Percentiles rank a stretch among this genome's conserved stretches.
Evolutionary conservation across 2,797 vertebrate species (phyloP).

Genomic region (Onychomys arenicola): DNA sequence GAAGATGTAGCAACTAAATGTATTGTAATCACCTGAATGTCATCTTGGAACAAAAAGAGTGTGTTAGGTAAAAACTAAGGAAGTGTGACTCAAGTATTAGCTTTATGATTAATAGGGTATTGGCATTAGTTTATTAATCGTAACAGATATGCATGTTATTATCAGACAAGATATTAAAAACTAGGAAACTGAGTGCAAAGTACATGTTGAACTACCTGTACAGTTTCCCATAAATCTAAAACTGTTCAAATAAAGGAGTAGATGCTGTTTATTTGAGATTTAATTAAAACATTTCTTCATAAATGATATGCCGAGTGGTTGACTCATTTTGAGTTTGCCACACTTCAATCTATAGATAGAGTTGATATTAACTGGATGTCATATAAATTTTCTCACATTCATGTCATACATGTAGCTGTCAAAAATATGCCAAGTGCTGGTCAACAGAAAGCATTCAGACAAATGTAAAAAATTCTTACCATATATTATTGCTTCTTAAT

Average conservation of each 20-base stretch:
- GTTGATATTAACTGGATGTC: background rate
- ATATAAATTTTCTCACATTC: background rate
- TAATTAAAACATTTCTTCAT: constrained; percentile 60
- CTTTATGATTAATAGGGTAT: background rate
- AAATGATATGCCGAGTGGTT: background rate
- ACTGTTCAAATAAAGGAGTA: constrained; percentile 1
- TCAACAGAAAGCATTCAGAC: background rate
- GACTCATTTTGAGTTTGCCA: background rate
- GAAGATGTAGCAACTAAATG: background rate
- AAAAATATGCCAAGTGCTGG: background rate
- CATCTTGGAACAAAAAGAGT: background rate
- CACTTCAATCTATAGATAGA: background rate
- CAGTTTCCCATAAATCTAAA: background rate
- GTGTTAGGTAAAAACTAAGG: background rate
- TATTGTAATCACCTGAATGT: background rate
- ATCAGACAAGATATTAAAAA: background rate
- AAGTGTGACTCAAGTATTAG: background rate
- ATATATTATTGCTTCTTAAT: background rate
- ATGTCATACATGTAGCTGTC: background rate
- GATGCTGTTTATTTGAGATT: constrained; percentile 12
- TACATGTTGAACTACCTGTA: background rate
- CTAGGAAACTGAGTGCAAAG: background rate
- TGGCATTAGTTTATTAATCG: background rate
- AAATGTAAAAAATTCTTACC: background rate
- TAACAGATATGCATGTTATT: background rate